These are phyloP conservation scores for Myodes glareolus DNA, from an alignment of 2,113 vertebrate genomes.

Conservation along the genomic window DNA sequence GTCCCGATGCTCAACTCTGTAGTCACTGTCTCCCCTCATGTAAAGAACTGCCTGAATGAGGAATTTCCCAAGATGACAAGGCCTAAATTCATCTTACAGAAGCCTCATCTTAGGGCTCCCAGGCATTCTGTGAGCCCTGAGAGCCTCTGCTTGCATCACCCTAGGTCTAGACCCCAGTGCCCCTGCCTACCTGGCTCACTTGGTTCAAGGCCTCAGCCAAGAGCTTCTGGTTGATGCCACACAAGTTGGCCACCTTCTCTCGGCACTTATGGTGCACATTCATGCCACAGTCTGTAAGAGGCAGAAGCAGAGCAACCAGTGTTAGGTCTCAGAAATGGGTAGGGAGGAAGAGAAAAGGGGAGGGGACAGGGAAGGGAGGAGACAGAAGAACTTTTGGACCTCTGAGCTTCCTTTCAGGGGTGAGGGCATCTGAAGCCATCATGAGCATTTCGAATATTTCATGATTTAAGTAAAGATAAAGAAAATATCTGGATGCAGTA, in stretches of 20 bases:
- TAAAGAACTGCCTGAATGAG: not conserved
- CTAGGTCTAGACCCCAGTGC: accelerated
- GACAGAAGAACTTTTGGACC: not conserved
- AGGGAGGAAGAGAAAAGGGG: not conserved
- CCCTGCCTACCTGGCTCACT: slow-evolving; percentile 92
- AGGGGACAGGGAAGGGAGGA: not conserved
- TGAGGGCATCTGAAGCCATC: not conserved
- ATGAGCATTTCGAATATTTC: not conserved
- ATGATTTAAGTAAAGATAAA: slow-evolving; percentile 24
- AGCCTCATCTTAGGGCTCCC: not conserved
- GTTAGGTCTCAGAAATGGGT: not conserved
- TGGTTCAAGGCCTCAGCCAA: slow-evolving; percentile 97
- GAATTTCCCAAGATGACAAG: not conserved
- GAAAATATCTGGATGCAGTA: not conserved
- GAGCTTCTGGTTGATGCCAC: slow-evolving; percentile 99
- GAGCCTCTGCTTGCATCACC: not conserved
- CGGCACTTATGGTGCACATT: slow-evolving; percentile 99
- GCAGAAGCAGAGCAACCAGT: not conserved
- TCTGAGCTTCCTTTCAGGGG: not conserved
- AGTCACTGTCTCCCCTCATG: not conserved
- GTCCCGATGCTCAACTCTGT: not conserved
- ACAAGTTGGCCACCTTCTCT: slow-evolving; percentile 98
- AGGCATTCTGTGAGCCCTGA: not conserved
- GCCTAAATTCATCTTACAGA: not conserved
- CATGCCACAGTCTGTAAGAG: slow-evolving; percentile 93